Percentiles rank a stretch among this genome's conserved stretches.
Conservation (phyloP, 1,140 invertebrate genomes). For the Eurosta solidaginis region DNA sequence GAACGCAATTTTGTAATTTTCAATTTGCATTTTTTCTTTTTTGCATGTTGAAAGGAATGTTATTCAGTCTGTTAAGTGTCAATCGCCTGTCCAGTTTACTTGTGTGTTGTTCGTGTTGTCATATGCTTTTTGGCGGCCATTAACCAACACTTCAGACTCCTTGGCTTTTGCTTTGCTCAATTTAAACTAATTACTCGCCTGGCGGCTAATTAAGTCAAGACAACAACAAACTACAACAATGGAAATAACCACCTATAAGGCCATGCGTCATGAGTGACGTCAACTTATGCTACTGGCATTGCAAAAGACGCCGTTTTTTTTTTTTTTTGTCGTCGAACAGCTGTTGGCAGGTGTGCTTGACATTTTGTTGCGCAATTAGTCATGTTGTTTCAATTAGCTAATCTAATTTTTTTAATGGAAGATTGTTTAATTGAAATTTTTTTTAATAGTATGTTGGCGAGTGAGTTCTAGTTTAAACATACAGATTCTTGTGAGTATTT, state of each 20-base stretch:
- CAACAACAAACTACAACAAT: background rate
- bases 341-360: conserved; percentile 18
- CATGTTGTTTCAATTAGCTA: conserved; percentile 20
- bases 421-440: background rate
- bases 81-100: background rate
- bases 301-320: no score
- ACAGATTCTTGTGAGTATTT: no score
- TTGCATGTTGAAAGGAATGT: background rate
- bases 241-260: background rate
- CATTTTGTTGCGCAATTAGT: conserved; percentile 11
- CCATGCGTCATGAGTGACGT: background rate
- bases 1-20: background rate
- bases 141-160: background rate
- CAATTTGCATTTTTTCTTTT: background rate
- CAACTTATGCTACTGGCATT: background rate
- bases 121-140: background rate
- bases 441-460: no score
- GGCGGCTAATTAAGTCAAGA: conserved; percentile 35
- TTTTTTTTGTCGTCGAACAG: no score
- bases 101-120: background rate
- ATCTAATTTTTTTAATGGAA: conserved; percentile 1
- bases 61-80: no score
- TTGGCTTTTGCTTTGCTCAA: conserved; percentile 7
- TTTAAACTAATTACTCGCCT: conserved; percentile 35
- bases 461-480: background rate